A percentile compares a stretch with the other conserved stretches of the same genome.
Conservation (phyloP, 2,888 invertebrate species). For the Apamea epomidion region DNA sequence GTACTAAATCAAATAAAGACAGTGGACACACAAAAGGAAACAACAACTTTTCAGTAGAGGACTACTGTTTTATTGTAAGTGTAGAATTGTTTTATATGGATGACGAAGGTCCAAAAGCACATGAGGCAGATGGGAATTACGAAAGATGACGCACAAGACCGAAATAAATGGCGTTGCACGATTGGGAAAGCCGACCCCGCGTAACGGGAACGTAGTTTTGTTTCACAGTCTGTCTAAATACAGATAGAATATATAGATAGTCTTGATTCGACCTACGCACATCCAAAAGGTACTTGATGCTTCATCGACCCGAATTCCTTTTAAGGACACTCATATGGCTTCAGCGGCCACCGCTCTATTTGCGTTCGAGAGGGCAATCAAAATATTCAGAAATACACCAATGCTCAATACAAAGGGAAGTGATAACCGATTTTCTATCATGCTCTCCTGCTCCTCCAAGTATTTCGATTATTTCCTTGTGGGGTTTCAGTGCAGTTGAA, state of each 20-base stretch:
- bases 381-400: conserved; percentile 29
- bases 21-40: not conserved
- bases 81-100: not conserved
- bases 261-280: conserved; percentile 1
- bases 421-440: not conserved
- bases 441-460: not conserved
- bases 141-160: not conserved
- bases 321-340: conserved; percentile 25
- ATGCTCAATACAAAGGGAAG: conserved; percentile 2
- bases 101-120: not conserved
- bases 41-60: not conserved
- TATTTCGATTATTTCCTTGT: conserved; percentile 33
- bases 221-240: not conserved
- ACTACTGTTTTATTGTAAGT: not conserved
- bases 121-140: not conserved
- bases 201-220: not conserved
- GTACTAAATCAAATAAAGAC: not conserved
- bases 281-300: conserved; percentile 21
- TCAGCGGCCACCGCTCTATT: conserved; percentile 19
- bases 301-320: conserved; percentile 26
- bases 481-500: conserved; percentile 6
- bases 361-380: conserved; percentile 27
- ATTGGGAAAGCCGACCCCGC: not conserved
- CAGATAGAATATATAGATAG: not conserved
- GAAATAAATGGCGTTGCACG: not conserved